A percentile compares a stretch with the other conserved stretches of the same genome.
These are phyloP conservation scores for Dryas iulia DNA, from an alignment of 1,140 invertebrate genomes.

Conservation along the genomic window DNA sequence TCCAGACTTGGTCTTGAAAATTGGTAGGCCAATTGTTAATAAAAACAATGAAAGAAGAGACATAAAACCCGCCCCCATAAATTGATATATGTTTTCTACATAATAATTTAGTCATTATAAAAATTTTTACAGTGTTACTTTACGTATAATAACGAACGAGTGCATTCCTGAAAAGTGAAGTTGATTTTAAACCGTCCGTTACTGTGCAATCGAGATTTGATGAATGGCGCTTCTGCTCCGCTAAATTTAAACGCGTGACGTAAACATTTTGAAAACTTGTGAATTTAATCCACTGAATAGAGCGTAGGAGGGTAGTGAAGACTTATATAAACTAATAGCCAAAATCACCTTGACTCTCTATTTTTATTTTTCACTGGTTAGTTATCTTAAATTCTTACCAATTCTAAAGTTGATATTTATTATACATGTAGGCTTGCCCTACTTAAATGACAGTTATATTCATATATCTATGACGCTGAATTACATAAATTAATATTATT, in stretches of 20 bases:
- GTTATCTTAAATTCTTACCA: neutral
- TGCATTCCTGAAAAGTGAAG: conserved; percentile 11
- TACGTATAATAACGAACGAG: too few relatives aligned
- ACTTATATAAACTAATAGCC: conserved; percentile 11
- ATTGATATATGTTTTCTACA: too few relatives aligned
- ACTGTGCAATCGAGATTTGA: conserved; percentile 40
- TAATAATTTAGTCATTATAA: too few relatives aligned
- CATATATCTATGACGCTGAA: too few relatives aligned
- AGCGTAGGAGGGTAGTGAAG: conserved; percentile 26
- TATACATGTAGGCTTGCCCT: neutral
- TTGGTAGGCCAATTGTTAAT: too few relatives aligned
- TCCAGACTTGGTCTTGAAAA: too few relatives aligned
- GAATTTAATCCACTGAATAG: conserved; percentile 2
- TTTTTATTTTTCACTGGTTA: neutral
- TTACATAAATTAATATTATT: neutral
- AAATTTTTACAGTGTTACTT: too few relatives aligned
- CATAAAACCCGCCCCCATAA: too few relatives aligned
- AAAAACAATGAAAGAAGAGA: too few relatives aligned
- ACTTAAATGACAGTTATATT: neutral
- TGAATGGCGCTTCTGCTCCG: conserved; percentile 40
- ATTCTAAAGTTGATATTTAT: neutral
- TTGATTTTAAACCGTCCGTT: conserved; percentile 27
- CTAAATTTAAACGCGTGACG: conserved; percentile 56
- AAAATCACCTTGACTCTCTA: neutral
- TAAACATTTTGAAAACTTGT: conserved; percentile 28